A percentile compares a stretch with the other conserved stretches of the same genome.
These are phyloP conservation scores for Petrocephalus zakoni DNA, from an alignment of 2,113 vertebrate genomes.

Conservation along the genomic window DNA sequence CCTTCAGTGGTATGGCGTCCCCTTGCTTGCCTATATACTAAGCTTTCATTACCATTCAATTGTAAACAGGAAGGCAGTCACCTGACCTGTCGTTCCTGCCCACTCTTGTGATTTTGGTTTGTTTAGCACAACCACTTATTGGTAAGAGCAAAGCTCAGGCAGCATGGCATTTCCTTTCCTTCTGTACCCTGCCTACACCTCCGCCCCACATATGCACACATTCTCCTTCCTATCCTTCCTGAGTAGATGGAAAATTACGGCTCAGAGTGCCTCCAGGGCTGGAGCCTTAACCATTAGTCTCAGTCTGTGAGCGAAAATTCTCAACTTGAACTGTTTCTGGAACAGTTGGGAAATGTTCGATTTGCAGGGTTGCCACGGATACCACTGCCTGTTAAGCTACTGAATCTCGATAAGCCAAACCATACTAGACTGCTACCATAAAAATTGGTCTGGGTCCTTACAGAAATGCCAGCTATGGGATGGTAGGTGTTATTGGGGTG, in stretches of 20 bases:
- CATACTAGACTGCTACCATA: background rate
- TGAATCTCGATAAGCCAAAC: background rate
- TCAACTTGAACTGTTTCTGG: background rate
- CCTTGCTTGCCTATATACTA: background rate
- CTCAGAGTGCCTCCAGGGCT: background rate
- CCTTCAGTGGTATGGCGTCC: background rate
- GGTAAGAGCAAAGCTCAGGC: constrained; percentile 10
- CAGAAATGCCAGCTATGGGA: background rate
- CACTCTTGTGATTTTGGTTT: background rate
- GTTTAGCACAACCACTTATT: background rate
- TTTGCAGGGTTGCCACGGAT: background rate
- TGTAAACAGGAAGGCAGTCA: background rate
- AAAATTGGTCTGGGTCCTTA: background rate
- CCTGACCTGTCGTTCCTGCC: background rate
- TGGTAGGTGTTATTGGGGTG: background rate
- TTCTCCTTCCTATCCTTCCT: background rate
- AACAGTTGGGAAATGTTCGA: background rate
- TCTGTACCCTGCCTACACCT: background rate
- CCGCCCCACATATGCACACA: background rate
- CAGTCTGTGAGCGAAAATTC: background rate
- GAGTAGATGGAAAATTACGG: constrained; percentile 5
- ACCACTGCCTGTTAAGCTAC: background rate
- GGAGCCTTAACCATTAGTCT: background rate
- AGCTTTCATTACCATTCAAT: background rate
- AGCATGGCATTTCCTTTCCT: constrained; percentile 5